Percentiles rank a stretch among this genome's conserved stretches.
Conservation (phyloP, 1,140 invertebrate species). For the Leptopilina clavipes region DNA sequence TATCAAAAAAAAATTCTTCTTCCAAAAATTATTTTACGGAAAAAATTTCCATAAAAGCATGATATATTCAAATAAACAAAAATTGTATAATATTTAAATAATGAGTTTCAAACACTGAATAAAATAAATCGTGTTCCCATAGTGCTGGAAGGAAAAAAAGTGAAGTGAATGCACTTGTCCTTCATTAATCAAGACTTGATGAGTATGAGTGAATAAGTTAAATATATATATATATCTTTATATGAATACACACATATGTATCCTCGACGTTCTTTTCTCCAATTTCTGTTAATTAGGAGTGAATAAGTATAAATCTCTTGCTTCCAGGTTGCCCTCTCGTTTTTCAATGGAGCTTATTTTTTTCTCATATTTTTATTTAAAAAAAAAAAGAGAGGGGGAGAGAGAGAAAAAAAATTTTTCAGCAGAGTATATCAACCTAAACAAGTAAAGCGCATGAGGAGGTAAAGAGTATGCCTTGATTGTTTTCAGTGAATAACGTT, state of each 20-base stretch:
- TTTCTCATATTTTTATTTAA: not conserved
- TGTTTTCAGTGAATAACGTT: conserved; percentile 30
- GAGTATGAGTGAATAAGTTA: not conserved
- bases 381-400: not conserved
- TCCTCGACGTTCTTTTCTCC: not conserved
- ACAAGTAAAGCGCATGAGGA: not conserved
- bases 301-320: not conserved
- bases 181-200: conserved; percentile 29
- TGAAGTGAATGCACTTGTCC: conserved; percentile 2
- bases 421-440: conserved; percentile 6
- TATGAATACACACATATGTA: not conserved
- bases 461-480: conserved; percentile 18
- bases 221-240: not conserved
- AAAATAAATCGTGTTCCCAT: not conserved
- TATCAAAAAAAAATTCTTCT: too few relatives aligned
- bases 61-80: too few relatives aligned
- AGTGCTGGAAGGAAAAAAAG: not conserved
- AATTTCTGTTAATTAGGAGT: conserved; percentile 16
- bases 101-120: too few relatives aligned
- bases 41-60: too few relatives aligned
- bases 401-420: not conserved
- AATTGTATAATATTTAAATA: too few relatives aligned
- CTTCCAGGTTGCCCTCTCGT: not conserved
- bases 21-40: too few relatives aligned
- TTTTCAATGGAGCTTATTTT: not conserved